phyloP scores from a whole-genome alignment of 2,797 vertebrate genomes.

The Pyrocephalus nanus region DNA sequence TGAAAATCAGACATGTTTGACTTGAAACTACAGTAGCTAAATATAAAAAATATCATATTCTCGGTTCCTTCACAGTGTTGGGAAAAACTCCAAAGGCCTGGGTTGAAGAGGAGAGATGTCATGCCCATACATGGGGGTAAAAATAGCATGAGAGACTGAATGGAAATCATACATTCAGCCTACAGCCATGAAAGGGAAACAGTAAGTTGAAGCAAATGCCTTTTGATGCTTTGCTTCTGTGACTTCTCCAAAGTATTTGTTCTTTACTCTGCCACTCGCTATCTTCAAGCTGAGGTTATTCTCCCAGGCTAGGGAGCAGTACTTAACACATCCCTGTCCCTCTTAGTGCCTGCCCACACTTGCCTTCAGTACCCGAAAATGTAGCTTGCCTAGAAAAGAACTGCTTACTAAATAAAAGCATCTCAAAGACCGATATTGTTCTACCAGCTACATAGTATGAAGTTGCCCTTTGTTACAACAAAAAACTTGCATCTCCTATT shows the following conservation, averaged over 20 bases:
- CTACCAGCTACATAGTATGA: neutral
- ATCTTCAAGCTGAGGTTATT: neutral
- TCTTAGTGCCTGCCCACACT: neutral
- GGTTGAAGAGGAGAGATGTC: neutral
- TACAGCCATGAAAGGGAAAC: constrained; percentile 54
- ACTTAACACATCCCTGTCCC: neutral
- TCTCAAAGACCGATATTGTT: neutral
- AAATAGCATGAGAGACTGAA: constrained; percentile 8
- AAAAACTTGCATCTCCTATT: neutral
- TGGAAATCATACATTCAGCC: neutral
- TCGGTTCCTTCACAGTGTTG: neutral
- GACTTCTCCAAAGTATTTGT: neutral
- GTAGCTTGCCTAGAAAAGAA: neutral
- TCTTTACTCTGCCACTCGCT: neutral
- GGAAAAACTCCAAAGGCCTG: constrained; percentile 51
- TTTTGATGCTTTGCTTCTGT: neutral
- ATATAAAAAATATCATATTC: neutral
- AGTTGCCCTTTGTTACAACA: neutral
- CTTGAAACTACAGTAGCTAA: constrained; percentile 33
- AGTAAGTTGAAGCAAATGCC: neutral
- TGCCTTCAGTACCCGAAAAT: neutral
- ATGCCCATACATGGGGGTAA: constrained; percentile 55
- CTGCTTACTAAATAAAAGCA: neutral
- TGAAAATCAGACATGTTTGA: neutral
- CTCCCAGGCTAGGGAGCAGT: neutral